Evolutionary conservation across 2,888 invertebrate genomes (phyloP).

Genomic region (Mantis religiosa): DNA sequence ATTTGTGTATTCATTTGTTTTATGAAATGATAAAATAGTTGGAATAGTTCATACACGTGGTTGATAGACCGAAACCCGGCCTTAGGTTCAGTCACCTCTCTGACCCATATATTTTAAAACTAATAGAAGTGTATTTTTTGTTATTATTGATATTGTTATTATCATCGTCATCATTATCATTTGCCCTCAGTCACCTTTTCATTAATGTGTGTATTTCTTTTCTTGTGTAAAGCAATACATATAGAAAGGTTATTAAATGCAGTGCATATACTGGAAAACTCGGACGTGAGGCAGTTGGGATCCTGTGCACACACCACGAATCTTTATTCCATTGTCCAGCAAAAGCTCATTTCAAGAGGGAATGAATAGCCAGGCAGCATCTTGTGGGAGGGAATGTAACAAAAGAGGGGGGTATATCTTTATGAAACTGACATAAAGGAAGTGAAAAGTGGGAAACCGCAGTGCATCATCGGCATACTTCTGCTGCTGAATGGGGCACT

Average conservation of each 20-base stretch:
- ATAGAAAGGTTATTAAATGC: background rate
- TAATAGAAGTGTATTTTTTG: too few relatives aligned
- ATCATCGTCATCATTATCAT: too few relatives aligned
- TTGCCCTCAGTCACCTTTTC: too few relatives aligned
- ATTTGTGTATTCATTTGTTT: too few relatives aligned
- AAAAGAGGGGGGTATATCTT: background rate
- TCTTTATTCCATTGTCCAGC: background rate
- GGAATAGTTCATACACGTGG: too few relatives aligned
- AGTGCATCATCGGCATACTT: background rate
- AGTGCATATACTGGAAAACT: background rate
- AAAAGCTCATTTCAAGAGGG: background rate
- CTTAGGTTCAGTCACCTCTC: too few relatives aligned
- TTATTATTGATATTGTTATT: too few relatives aligned
- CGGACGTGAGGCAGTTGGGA: background rate
- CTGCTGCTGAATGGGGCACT: background rate
- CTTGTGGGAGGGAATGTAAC: background rate
- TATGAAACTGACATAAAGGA: background rate
- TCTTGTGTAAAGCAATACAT: background rate
- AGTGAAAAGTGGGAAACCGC: background rate
- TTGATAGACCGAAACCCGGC: too few relatives aligned
- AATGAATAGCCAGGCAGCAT: background rate
- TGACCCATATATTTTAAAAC: too few relatives aligned
- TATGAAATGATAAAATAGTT: too few relatives aligned
- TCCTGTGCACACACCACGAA: background rate
- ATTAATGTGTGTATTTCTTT: too few relatives aligned